These are phyloP conservation scores for Eupithecia pulchellata DNA, from an alignment of 2,888 invertebrate genomes.

Conservation along the genomic window DNA sequence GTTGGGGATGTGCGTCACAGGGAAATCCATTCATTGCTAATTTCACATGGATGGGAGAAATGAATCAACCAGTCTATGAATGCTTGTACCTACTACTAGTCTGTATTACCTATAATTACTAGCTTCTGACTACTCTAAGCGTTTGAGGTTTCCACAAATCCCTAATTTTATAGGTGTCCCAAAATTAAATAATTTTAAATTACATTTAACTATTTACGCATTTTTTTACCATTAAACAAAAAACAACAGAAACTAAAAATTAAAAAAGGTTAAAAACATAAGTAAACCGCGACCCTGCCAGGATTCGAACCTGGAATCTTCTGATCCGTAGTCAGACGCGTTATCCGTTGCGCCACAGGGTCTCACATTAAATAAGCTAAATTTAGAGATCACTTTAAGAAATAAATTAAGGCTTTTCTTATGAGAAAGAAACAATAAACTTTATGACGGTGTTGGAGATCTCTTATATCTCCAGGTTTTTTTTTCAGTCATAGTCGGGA, in stretches of 20 bases:
- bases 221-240: too few relatives aligned
- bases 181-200: background rate
- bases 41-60: conserved; percentile 8
- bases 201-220: too few relatives aligned
- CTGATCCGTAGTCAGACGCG: conserved; percentile 90
- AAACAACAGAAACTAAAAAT: too few relatives aligned
- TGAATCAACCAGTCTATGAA: conserved; percentile 13
- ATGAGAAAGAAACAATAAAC: background rate
- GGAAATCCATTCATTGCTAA: conserved; percentile 55
- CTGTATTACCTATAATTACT: too few relatives aligned
- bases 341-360: conserved; percentile 89
- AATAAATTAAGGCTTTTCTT: background rate
- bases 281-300: conserved; percentile 81
- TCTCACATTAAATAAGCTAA: conserved; percentile 50
- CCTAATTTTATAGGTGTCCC: background rate
- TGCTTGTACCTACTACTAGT: background rate
- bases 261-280: conserved; percentile 5
- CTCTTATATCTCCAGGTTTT: background rate
- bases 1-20: conserved; percentile 61
- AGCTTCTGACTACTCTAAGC: background rate
- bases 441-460: background rate
- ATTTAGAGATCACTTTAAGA: background rate
- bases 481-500: background rate
- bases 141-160: background rate
- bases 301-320: conserved; percentile 89